Percentiles rank a stretch among this genome's conserved stretches.
Conservation (phyloP, 2,888 invertebrate species). For the Chaitophorus viminalis region DNA sequence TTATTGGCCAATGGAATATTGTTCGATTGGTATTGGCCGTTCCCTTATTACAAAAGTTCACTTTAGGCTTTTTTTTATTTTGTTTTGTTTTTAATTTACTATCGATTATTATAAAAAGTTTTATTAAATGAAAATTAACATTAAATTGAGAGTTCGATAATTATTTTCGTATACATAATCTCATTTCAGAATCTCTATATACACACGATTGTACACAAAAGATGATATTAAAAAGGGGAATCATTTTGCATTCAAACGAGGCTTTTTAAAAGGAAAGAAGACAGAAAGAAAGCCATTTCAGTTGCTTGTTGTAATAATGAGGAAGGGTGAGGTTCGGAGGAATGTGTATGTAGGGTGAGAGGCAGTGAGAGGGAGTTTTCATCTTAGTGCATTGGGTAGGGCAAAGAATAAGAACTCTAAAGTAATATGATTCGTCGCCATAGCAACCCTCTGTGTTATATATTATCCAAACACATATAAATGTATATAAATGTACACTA, state of each 20-base stretch:
- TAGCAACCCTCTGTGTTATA: conserved; percentile 61
- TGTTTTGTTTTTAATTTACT: conserved; percentile 17
- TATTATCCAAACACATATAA: conserved; percentile 62
- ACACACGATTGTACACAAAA: conserved; percentile 51
- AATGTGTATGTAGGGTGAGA: conserved; percentile 18
- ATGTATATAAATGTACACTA: conserved; percentile 58
- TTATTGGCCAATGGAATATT: conserved; percentile 30
- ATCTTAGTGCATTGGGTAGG: conserved; percentile 58
- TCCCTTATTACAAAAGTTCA: conserved; percentile 13
- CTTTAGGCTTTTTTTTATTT: neutral
- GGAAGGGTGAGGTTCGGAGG: conserved; percentile 41
- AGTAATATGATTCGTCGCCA: conserved; percentile 62
- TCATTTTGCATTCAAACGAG: conserved; percentile 61
- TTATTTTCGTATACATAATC: conserved; percentile 44
- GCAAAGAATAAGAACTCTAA: conserved; percentile 61
- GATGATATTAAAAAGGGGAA: conserved; percentile 61
- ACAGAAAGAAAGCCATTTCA: conserved; percentile 61
- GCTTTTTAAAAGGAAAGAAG: conserved; percentile 57
- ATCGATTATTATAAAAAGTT: conserved; percentile 39
- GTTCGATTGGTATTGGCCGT: conserved; percentile 8
- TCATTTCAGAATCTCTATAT: conserved; percentile 42
- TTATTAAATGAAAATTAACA: conserved; percentile 24
- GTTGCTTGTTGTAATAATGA: conserved; percentile 59
- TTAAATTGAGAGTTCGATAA: conserved; percentile 41
- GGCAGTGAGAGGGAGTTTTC: conserved; percentile 51